These are phyloP conservation scores for Hybognathus amarus DNA, from an alignment of 2,797 vertebrate genomes.

Conservation along the genomic window DNA sequence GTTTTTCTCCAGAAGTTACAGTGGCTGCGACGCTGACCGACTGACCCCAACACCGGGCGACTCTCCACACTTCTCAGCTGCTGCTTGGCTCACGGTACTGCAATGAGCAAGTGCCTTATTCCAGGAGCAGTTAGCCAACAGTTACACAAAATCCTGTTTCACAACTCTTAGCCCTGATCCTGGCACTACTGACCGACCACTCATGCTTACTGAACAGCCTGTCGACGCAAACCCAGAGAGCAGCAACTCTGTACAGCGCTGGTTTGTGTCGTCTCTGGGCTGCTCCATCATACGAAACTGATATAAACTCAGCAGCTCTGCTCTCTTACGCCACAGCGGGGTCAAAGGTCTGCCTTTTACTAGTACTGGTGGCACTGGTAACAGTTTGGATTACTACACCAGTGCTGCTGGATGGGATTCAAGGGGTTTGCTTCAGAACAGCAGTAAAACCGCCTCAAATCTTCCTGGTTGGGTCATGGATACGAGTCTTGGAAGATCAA, in stretches of 20 bases:
- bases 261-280: conserved; percentile 98
- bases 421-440: conserved; percentile 93
- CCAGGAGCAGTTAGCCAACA: conserved; percentile 99
- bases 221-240: conserved; percentile 96
- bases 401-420: conserved; percentile 95
- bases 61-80: conserved; percentile 95
- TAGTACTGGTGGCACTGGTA: conserved; percentile 88
- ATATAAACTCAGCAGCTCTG: conserved; percentile 94
- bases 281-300: conserved; percentile 94
- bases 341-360: conserved; percentile 95
- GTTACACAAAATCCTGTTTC: conserved; percentile 97
- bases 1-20: conserved; percentile 88
- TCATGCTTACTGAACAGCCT: conserved; percentile 97
- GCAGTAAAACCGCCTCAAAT: conserved; percentile 88
- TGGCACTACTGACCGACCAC: conserved; percentile 89
- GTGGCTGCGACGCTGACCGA: conserved; percentile 95
- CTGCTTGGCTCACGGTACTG: conserved; percentile 94
- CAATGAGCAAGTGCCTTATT: conserved; percentile 96
- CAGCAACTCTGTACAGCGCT: conserved; percentile 92
- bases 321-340: conserved; percentile 94
- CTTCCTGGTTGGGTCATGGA: conserved; percentile 88
- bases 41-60: conserved; percentile 95
- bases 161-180: conserved; percentile 86
- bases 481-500: conserved; percentile 83
- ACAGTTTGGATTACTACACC: conserved; percentile 93